Evolutionary conservation across 2,113 vertebrate genomes (phyloP), one percentile per base, ranked within the genome.

Genomic region (Lagenorhynchus albirostris): DNA sequence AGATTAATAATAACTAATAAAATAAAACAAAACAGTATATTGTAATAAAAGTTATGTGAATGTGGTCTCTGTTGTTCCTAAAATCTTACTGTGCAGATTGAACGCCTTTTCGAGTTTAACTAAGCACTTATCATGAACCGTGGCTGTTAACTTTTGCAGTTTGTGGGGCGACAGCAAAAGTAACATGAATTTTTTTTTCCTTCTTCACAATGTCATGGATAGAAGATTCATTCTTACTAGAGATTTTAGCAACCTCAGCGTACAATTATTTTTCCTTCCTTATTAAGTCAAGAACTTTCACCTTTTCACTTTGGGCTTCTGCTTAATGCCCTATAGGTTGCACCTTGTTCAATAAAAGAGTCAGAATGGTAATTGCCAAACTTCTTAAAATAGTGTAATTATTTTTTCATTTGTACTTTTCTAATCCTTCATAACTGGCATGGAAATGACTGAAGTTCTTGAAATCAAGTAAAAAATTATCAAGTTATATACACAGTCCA

Each of bases 381-480:
- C 5, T 41, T 38, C 44, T 33, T 36, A 47, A 29, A 71, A 50
- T 85, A 95, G 84, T 76, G 89, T 33, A 85, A 63, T 50, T 80
- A 44, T 84, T 31, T 90, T 73, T 81, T 85, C 38, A 89, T 76
- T 73, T 81, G 31, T 81, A 85, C 5, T 68, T 92, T 83, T 68
- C 29, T n/a, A 95, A 82, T 76, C 14, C 47, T 58, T 62, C 4
- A 62, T 85, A 91, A 94, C 20, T 55, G 21, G 23, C 41, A 63
- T 25, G 13, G 25, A 29, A 94, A 79, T 79, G 18, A 62, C 12
- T 89, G 31, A 76, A 95, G 71, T 93, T 92, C 41, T 93, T 81
- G 63, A 71, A 91, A 91, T n/a, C 36, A 88, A 87, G 38, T 62
- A 94, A 84, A 70, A 81, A 70, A 21, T 70, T 83, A 79, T 94